These are phyloP conservation scores for Syrista parreyssii DNA, from an alignment of 2,888 invertebrate species.

Conservation along the genomic window DNA sequence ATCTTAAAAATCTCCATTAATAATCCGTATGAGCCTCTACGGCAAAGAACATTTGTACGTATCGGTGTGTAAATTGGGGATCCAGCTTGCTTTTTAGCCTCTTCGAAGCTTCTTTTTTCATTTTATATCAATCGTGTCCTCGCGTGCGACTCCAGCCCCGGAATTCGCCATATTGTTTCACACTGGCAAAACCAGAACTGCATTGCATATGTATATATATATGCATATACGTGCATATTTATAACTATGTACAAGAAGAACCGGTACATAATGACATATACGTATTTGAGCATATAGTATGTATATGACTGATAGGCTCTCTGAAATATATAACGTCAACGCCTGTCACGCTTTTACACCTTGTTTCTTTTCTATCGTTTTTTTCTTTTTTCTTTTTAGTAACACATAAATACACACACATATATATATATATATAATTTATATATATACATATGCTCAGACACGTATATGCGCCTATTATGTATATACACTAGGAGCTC, in stretches of 20 bases:
- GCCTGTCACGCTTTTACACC: background rate
- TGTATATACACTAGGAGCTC: slow-evolving; percentile 31
- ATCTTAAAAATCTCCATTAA: background rate
- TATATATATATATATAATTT: slow-evolving; percentile 52
- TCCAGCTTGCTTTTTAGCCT: background rate
- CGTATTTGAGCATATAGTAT: slow-evolving; percentile 4
- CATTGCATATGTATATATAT: slow-evolving; percentile 12
- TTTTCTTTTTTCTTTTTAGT: slow-evolving; percentile 9
- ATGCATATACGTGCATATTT: background rate
- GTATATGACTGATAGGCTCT: background rate
- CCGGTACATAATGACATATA: slow-evolving; percentile 4
- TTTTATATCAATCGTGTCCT: background rate
- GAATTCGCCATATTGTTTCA: background rate
- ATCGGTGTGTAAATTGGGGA: background rate
- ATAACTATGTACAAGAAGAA: background rate
- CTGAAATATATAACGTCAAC: background rate
- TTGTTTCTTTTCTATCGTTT: background rate
- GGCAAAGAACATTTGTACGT: background rate
- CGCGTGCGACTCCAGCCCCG: background rate
- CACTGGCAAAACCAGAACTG: background rate
- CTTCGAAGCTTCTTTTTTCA: background rate
- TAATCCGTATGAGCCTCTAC: background rate
- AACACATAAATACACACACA: slow-evolving; percentile 8
- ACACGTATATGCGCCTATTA: slow-evolving; percentile 30
- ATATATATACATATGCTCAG: slow-evolving; percentile 11